phyloP scores from a whole-genome alignment of 2,888 invertebrate genomes.

The Drosophila sordidapex region DNA sequence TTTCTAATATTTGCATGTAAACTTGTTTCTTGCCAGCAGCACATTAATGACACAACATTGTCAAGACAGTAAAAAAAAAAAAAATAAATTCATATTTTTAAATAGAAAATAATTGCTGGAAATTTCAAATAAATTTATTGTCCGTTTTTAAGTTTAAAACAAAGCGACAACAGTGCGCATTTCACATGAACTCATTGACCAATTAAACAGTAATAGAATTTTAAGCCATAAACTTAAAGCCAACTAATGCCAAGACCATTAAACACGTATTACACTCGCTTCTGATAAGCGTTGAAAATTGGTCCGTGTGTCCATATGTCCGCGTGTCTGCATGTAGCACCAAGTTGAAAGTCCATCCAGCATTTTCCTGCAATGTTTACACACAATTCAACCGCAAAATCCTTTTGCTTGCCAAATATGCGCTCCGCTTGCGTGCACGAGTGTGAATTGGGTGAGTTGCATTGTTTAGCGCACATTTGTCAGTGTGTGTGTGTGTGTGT shows the following conservation, averaged over 20 bases:
- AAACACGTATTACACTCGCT: not conserved
- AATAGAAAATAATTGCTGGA: not conserved
- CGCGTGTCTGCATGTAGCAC: not conserved
- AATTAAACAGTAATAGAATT: not conserved
- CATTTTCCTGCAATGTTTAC: conserved; percentile 55
- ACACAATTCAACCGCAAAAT: conserved; percentile 71
- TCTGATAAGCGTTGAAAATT: not conserved
- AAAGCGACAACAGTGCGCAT: not conserved
- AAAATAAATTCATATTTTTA: not conserved
- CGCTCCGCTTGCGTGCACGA: conserved; percentile 18
- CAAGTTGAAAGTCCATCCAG: conserved; percentile 43
- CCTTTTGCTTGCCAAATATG: conserved; percentile 75
- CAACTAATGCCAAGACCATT: not conserved
- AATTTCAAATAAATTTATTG: not conserved
- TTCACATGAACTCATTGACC: not conserved
- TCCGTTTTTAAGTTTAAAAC: not conserved
- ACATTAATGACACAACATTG: not conserved
- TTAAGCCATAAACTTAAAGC: not conserved
- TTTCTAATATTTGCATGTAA: not conserved
- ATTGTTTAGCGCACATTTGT: conserved; percentile 44
- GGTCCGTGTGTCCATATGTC: not conserved
- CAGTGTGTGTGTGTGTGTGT: conserved; percentile 11
- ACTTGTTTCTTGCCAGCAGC: not conserved
- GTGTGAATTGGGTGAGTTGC: conserved; percentile 55
- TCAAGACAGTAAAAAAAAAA: not conserved